Percentiles rank a stretch among this genome's conserved stretches.
Evolutionary conservation across 2,888 invertebrate genomes (phyloP).

Genomic region (Mantis religiosa): DNA sequence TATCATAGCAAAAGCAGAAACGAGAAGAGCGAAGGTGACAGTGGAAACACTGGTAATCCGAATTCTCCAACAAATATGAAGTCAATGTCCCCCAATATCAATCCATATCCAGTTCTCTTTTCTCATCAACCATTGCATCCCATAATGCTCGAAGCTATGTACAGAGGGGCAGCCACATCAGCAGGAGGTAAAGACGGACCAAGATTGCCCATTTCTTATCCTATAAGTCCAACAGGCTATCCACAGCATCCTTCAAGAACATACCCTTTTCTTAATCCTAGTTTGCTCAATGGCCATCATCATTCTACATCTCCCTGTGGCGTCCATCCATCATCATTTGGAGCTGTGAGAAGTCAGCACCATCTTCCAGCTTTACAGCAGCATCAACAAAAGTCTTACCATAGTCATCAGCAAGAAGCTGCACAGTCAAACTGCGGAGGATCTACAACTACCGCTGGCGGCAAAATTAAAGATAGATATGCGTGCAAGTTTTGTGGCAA

Average conservation of each 20-base stretch:
- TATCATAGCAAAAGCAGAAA: slow-evolving; percentile 42
- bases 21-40: slow-evolving; percentile 38
- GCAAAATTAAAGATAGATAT: slow-evolving; percentile 81
- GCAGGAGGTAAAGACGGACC: slow-evolving; percentile 52
- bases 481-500: slow-evolving; percentile 97
- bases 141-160: slow-evolving; percentile 68
- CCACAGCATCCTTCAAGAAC: slow-evolving; percentile 44
- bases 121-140: slow-evolving; percentile 63
- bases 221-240: slow-evolving; percentile 47
- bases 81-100: slow-evolving; percentile 19
- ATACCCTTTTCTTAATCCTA: slow-evolving; percentile 48
- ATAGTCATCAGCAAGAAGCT: slow-evolving; percentile 36
- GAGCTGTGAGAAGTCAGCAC: slow-evolving; percentile 49
- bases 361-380: slow-evolving; percentile 36
- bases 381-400: slow-evolving; percentile 45
- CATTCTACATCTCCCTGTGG: slow-evolving; percentile 42
- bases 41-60: slow-evolving; percentile 38
- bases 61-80: slow-evolving; percentile 18
- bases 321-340: slow-evolving; percentile 56
- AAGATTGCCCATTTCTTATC: slow-evolving; percentile 56
- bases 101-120: slow-evolving; percentile 50
- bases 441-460: slow-evolving; percentile 49
- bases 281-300: slow-evolving; percentile 44
- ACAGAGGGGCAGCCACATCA: slow-evolving; percentile 46
- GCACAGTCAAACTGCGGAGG: slow-evolving; percentile 36